Conservation (phyloP, 2,888 invertebrate genomes). For the Diadromus collaris region DNA sequence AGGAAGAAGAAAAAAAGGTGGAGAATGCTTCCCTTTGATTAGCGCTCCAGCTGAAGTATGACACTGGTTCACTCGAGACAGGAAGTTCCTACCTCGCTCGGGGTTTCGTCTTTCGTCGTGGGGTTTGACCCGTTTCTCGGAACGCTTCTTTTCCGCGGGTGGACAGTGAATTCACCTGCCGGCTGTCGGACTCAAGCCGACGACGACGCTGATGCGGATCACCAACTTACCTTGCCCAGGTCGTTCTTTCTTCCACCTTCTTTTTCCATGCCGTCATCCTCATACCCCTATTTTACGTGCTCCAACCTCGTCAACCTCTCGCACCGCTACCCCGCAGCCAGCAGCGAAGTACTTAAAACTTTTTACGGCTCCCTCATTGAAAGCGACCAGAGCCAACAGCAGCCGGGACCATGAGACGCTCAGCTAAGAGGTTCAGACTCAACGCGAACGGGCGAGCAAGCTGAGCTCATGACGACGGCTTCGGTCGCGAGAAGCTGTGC, state of each 20-base stretch:
- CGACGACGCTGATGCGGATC: conserved; percentile 33
- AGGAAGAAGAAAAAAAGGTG: conserved; percentile 16
- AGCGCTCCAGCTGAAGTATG: conserved; percentile 32
- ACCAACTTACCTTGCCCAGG: conserved; percentile 37
- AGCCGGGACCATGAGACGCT: conserved; percentile 55
- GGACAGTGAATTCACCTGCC: conserved; percentile 38
- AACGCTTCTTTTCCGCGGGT: conserved; percentile 24
- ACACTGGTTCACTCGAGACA: conserved; percentile 34
- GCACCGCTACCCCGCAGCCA: conserved; percentile 14
- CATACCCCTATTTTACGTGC: conserved; percentile 42
- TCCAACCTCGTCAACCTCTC: conserved; percentile 54
- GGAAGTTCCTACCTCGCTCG: conserved; percentile 40
- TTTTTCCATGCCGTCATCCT: conserved; percentile 45
- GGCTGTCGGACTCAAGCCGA: conserved; percentile 23
- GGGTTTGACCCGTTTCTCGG: conserved; percentile 28
- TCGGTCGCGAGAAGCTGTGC: conserved; percentile 30
- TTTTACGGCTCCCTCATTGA: conserved; percentile 74
- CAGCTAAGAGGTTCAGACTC: conserved; percentile 22
- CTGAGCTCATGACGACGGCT: conserved; percentile 46
- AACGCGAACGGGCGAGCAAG: conserved; percentile 43
- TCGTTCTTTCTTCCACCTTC: conserved; percentile 36
- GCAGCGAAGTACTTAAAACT: conserved; percentile 71
- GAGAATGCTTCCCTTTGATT: conserved; percentile 44
- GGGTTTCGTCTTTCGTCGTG: conserved; percentile 42
- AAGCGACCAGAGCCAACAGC: conserved; percentile 64